A percentile compares a stretch with the other conserved stretches of the same genome.
Conservation (phyloP, 2,888 invertebrate genomes). For the Matsumyia berberina region DNA sequence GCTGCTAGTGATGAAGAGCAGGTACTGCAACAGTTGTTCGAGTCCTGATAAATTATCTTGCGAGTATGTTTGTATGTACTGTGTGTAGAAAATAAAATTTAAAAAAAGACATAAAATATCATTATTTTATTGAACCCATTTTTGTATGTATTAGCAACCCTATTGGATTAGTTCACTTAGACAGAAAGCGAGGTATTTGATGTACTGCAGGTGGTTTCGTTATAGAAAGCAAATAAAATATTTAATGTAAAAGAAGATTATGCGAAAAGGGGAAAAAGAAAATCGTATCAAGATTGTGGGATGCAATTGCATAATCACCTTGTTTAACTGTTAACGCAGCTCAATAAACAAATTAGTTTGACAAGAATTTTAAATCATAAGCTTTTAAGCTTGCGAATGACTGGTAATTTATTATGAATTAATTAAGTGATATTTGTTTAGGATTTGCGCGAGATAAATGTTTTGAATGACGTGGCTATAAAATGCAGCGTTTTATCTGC, state of each 20-base stretch:
- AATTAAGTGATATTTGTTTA: constrained; percentile 2
- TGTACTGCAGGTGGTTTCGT: too few species aligned
- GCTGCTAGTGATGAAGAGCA: neutral
- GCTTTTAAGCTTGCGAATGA: neutral
- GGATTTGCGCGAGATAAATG: neutral
- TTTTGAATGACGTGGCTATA: neutral
- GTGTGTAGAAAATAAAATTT: too few species aligned
- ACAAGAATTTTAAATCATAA: constrained; percentile 1
- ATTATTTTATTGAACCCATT: neutral
- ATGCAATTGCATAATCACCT: neutral
- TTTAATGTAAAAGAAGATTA: neutral
- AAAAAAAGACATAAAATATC: neutral
- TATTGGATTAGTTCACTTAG: neutral
- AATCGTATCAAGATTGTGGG: neutral
- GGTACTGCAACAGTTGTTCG: constrained; percentile 3
- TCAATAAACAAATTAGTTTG: constrained; percentile 9
- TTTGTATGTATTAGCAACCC: constrained; percentile 2
- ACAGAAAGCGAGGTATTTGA: neutral
- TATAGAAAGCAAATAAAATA: neutral
- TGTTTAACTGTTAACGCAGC: constrained; percentile 14
- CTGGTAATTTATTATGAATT: neutral
- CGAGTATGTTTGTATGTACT: neutral
- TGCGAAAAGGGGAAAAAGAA: neutral
- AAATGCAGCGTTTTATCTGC: too few species aligned
- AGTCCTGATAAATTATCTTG: constrained; percentile 1